Evolutionary conservation across 2,888 invertebrate genomes (phyloP).

Genomic region (Morinoia aosen): DNA sequence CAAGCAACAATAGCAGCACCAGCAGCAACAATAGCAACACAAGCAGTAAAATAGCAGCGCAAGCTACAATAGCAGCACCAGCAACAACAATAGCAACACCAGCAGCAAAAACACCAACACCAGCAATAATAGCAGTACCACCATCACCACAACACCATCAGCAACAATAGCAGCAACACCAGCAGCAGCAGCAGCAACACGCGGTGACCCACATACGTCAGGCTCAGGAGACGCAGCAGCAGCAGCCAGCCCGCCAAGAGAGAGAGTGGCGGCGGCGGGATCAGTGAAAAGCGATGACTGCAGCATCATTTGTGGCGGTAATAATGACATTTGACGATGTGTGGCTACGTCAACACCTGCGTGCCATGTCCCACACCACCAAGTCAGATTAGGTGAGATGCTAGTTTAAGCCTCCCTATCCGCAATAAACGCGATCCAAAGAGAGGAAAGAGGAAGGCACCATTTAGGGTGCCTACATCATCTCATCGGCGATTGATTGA

Average conservation of each 20-base stretch:
- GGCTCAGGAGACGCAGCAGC: not conserved
- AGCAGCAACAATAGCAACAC: no score
- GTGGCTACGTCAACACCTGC: not conserved
- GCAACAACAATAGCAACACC: not conserved
- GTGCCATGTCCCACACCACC: not conserved
- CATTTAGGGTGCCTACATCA: not conserved
- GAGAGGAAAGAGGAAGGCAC: not conserved
- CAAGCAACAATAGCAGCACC: no score
- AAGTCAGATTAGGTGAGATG: not conserved
- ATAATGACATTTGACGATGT: not conserved
- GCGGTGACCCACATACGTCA: not conserved
- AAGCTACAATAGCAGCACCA: not conserved
- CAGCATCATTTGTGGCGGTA: not conserved
- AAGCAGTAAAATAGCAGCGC: not conserved
- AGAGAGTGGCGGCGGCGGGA: not conserved
- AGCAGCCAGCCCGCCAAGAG: not conserved
- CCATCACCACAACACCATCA: not conserved
- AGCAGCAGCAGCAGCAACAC: not conserved
- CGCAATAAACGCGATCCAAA: not conserved
- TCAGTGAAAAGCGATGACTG: not conserved
- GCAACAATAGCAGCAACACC: not conserved
- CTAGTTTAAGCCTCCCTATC: not conserved
- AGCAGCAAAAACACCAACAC: not conserved
- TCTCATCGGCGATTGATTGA: no score
- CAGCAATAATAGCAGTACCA: not conserved